Conservation (phyloP, 2,888 invertebrate genomes). For the Ethmia dodecea region DNA sequence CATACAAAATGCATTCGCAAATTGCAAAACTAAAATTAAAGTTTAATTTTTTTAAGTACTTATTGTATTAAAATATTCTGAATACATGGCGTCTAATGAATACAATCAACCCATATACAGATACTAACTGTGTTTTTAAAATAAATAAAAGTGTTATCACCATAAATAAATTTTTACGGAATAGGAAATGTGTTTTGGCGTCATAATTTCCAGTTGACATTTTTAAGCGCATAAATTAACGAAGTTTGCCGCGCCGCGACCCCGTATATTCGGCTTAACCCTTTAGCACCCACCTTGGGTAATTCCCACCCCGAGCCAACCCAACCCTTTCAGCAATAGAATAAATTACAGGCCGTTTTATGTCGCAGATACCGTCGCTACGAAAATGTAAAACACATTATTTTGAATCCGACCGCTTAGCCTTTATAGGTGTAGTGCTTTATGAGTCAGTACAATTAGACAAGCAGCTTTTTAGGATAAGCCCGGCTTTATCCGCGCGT, state of each 20-base stretch:
- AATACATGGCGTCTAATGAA: no score
- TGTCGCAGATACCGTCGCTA: conserved; percentile 72
- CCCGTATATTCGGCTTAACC: conserved; percentile 77
- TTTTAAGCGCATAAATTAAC: conserved; percentile 78
- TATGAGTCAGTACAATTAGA: conserved; percentile 69
- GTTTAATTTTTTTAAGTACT: no score
- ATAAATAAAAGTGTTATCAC: conserved; percentile 20
- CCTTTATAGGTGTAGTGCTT: conserved; percentile 73
- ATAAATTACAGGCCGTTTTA: conserved; percentile 77
- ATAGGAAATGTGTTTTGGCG: conserved; percentile 74
- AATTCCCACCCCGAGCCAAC: conserved; percentile 72
- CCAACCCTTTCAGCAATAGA: conserved; percentile 78
- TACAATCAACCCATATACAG: no score
- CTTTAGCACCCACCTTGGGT: conserved; percentile 78
- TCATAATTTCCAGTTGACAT: conserved; percentile 77
- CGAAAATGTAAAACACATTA: conserved; percentile 76
- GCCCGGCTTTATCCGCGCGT: conserved; percentile 38
- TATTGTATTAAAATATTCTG: no score
- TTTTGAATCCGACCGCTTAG: conserved; percentile 75
- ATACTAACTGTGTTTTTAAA: no score
- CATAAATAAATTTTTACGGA: conserved; percentile 50
- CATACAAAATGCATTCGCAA: no score
- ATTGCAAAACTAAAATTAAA: no score
- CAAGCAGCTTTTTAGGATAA: conserved; percentile 69
- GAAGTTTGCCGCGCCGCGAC: conserved; percentile 72